A percentile compares a stretch with the other conserved stretches of the same genome.
phyloP scores from a whole-genome alignment of 2,113 vertebrate species.

The Anarhynchus alexandrinus region DNA sequence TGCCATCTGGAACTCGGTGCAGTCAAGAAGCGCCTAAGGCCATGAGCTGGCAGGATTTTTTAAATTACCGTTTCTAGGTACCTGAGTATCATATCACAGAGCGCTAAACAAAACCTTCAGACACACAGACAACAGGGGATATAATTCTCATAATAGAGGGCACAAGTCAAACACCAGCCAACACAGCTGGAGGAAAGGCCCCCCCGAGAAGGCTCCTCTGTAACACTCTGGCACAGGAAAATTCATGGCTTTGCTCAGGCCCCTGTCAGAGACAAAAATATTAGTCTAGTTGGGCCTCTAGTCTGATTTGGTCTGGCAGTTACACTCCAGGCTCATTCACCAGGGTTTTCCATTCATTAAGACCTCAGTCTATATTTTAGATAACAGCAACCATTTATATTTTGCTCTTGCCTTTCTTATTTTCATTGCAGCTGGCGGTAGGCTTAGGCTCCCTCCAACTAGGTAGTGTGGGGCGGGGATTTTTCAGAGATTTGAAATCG shows the following conservation, averaged over 20 bases:
- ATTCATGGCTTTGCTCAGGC: not conserved
- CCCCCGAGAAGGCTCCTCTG: not conserved
- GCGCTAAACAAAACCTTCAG: not conserved
- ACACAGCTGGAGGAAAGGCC: not conserved
- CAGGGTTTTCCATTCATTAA: not conserved
- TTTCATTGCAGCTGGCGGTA: not conserved
- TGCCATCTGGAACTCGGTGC: not conserved
- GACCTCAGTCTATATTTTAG: not conserved
- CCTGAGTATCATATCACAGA: not conserved
- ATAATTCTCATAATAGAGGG: not conserved
- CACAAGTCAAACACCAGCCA: not conserved
- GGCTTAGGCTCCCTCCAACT: not conserved
- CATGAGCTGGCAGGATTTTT: not conserved
- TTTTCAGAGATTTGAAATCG: not conserved
- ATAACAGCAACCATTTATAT: not conserved
- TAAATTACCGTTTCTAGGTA: not conserved
- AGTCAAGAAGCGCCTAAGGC: not conserved
- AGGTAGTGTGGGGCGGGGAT: not conserved
- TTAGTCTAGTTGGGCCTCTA: not conserved
- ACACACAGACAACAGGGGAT: not conserved
- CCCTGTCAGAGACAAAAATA: not conserved
- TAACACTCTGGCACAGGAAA: not conserved
- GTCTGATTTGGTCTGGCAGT: not conserved
- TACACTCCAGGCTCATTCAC: not conserved
- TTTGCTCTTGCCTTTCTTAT: not conserved